Conservation (phyloP, 1,140 invertebrate genomes). For the Anastrepha ludens region DNA sequence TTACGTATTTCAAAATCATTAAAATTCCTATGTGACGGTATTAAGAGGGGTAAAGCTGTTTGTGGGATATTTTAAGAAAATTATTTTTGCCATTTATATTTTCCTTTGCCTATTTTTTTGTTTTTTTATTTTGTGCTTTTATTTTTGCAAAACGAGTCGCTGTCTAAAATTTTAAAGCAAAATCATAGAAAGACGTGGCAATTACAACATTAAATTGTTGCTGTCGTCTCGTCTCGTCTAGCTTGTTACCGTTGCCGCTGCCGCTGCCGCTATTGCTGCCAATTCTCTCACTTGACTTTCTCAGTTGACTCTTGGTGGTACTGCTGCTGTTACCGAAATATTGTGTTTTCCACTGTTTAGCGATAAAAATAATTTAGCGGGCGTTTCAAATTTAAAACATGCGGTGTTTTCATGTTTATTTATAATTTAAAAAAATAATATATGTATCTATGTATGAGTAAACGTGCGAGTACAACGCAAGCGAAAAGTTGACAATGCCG, state of each 20-base stretch:
- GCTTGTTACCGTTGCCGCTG: neutral
- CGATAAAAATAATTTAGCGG: conserved; percentile 27
- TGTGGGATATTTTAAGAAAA: neutral
- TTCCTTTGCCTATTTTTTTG: neutral
- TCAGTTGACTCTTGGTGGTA: neutral
- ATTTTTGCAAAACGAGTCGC: neutral
- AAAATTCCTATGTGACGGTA: conserved; percentile 4
- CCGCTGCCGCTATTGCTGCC: neutral
- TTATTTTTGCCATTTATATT: conserved; percentile 16
- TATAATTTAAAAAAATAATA: conserved; percentile 19
- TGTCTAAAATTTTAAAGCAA: neutral
- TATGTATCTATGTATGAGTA: neutral
- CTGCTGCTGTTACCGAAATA: neutral
- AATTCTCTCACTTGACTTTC: neutral
- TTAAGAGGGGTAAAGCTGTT: neutral
- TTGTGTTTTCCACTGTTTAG: neutral
- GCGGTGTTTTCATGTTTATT: conserved; percentile 25
- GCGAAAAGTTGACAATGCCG: neutral
- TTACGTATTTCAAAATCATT: neutral
- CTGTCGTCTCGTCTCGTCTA: conserved; percentile 35
- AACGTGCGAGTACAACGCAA: neutral
- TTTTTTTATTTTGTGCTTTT: neutral
- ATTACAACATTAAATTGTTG: conserved; percentile 46
- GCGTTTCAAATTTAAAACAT: conserved; percentile 23
- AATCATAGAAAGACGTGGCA: conserved; percentile 30